These are phyloP conservation scores for Diplogasteroides magnus DNA, from an alignment of 1,140 invertebrate species.

Conservation along the genomic window DNA sequence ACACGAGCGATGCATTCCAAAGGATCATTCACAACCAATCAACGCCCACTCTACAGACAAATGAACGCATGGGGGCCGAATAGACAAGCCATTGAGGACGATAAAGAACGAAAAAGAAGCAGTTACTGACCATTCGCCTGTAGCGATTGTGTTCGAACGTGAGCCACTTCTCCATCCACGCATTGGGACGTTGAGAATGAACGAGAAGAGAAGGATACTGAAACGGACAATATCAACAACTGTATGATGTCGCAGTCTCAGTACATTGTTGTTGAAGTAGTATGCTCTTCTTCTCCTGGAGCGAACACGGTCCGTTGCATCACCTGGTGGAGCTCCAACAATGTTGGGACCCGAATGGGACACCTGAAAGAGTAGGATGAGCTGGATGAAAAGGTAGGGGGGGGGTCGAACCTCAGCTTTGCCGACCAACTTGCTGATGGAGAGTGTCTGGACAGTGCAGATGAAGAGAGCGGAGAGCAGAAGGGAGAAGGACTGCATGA, in stretches of 20 bases:
- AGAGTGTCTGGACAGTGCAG: too few relatives aligned
- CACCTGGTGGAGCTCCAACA: background rate
- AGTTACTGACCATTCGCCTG: constrained; percentile 47
- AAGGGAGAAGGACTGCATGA: too few relatives aligned
- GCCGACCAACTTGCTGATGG: too few relatives aligned
- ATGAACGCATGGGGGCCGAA: constrained; percentile 1
- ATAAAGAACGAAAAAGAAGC: constrained; percentile 9
- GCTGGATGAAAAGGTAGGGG: too few relatives aligned
- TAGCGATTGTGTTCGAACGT: constrained; percentile 49
- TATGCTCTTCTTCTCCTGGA: background rate
- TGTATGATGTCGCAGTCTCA: too few relatives aligned
- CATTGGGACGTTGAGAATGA: constrained; percentile 41
- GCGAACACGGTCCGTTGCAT: background rate
- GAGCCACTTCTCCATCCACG: constrained; percentile 44
- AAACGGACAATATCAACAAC: too few relatives aligned
- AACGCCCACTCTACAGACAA: constrained; percentile 16
- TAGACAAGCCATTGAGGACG: background rate
- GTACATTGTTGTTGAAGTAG: constrained; percentile 10
- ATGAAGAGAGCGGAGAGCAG: too few relatives aligned
- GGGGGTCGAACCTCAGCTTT: too few relatives aligned
- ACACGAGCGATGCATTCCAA: too few relatives aligned
- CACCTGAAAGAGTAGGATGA: background rate
- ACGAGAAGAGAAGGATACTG: constrained; percentile 37
- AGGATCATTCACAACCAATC: constrained; percentile 4
- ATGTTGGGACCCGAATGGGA: background rate